These are phyloP conservation scores for Caenorhabditis brenneri DNA, from an alignment of 1,140 invertebrate genomes.

Conservation along the genomic window DNA sequence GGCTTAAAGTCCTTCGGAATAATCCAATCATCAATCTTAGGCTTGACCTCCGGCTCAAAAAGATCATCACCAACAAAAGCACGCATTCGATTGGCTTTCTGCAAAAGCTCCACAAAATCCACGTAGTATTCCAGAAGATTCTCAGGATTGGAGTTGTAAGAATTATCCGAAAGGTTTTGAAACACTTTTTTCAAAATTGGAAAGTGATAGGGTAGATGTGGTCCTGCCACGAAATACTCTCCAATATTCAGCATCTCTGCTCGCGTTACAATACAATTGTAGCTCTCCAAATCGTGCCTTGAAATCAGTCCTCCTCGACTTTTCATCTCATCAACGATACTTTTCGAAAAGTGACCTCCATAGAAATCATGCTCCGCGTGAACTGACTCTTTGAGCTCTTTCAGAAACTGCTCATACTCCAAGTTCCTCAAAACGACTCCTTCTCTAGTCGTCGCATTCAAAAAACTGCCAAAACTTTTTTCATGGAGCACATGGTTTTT, in stretches of 20 bases:
- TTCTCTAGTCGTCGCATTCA: slow-evolving; percentile 3
- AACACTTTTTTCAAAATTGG: background rate
- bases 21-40: slow-evolving; percentile 14
- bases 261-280: slow-evolving; percentile 16
- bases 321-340: slow-evolving; percentile 16
- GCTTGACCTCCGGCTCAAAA: slow-evolving; percentile 14
- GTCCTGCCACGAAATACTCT: background rate
- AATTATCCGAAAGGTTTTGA: background rate
- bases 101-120: background rate
- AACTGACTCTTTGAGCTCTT: background rate
- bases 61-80: background rate
- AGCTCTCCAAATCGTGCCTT: background rate
- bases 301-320: slow-evolving; percentile 6
- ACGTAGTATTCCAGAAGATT: background rate
- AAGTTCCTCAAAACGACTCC: background rate
- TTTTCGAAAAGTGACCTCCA: background rate
- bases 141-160: background rate
- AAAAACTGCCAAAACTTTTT: background rate
- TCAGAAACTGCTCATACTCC: slow-evolving; percentile 1
- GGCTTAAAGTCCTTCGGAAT: background rate
- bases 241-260: background rate
- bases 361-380: slow-evolving; percentile 22
- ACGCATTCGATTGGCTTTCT: slow-evolving; percentile 2
- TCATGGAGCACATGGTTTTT: slow-evolving; percentile 13
- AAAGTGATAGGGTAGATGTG: slow-evolving; percentile 5